phyloP scores from a whole-genome alignment of 2,113 vertebrate species.

The Rhinoderma darwinii region DNA sequence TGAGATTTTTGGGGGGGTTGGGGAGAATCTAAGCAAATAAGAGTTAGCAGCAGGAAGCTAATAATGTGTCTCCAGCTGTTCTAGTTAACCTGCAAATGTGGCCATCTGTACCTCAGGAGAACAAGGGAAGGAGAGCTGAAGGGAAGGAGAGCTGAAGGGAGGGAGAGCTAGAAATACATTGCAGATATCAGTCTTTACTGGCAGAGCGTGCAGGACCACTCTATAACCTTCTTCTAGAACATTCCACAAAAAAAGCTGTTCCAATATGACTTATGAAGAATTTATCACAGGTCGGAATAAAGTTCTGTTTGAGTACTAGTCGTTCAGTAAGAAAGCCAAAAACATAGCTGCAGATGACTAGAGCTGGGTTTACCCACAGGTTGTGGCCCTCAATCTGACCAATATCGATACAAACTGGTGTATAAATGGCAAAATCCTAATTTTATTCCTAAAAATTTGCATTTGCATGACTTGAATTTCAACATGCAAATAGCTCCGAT shows the following conservation, averaged over 20 bases:
- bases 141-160: slow-evolving; percentile 70
- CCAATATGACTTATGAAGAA: not conserved
- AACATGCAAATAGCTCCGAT: too few species aligned
- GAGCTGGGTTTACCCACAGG: too few species aligned
- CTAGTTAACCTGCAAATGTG: slow-evolving; percentile 99
- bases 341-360: not conserved
- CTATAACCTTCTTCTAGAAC: slow-evolving; percentile 81
- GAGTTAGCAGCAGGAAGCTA: slow-evolving; percentile 98
- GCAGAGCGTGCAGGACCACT: slow-evolving; percentile 71
- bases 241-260: not conserved
- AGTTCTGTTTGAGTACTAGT: not conserved
- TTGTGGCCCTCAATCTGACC: not conserved
- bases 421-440: not conserved
- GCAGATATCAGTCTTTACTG: slow-evolving; percentile 63
- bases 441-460: too few species aligned
- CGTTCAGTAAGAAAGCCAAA: not conserved
- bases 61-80: slow-evolving; percentile 99
- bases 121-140: slow-evolving; percentile 74
- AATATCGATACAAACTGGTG: not conserved
- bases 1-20: slow-evolving; percentile 75
- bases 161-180: slow-evolving; percentile 64
- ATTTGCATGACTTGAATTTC: too few species aligned
- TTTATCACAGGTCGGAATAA: not conserved
- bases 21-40: slow-evolving; percentile 90
- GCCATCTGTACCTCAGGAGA: slow-evolving; percentile 97